These are phyloP conservation scores for Halesus radiatus DNA, from an alignment of 1,140 invertebrate genomes.

Conservation along the genomic window DNA sequence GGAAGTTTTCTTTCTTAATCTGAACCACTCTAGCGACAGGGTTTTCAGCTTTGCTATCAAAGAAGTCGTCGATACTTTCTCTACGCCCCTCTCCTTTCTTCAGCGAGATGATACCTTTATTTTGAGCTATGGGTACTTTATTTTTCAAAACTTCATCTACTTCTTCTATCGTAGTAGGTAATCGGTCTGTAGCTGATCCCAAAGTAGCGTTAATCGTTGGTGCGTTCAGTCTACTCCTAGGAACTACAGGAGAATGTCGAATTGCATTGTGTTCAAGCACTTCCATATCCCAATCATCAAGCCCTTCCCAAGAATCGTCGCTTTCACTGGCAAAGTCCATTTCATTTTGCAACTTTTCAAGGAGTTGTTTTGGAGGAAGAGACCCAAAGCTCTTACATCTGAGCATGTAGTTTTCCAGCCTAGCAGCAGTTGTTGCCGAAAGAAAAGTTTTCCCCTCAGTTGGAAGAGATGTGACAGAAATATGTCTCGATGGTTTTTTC, in stretches of 20 bases:
- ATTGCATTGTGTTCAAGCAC: slow-evolving; percentile 55
- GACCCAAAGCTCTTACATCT: slow-evolving; percentile 58
- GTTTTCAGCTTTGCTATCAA: slow-evolving; percentile 47
- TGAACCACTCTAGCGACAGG: slow-evolving; percentile 16
- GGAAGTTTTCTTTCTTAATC: slow-evolving; percentile 2
- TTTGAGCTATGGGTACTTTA: slow-evolving; percentile 10
- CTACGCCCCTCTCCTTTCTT: slow-evolving; percentile 39
- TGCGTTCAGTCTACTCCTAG: slow-evolving; percentile 29
- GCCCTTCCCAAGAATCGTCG: slow-evolving; percentile 61
- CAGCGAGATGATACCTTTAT: slow-evolving; percentile 5
- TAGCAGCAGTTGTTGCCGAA: slow-evolving; percentile 57
- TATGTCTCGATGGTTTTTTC: slow-evolving; percentile 45
- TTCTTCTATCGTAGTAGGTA: slow-evolving; percentile 42
- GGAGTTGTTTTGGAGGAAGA: slow-evolving; percentile 58
- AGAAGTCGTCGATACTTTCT: slow-evolving; percentile 55
- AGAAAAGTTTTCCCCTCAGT: slow-evolving; percentile 52
- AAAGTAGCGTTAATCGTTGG: slow-evolving; percentile 16
- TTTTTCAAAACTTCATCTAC: slow-evolving; percentile 36
- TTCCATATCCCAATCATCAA: slow-evolving; percentile 60
- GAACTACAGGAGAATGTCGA: slow-evolving; percentile 42
- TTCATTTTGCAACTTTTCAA: slow-evolving; percentile 58
- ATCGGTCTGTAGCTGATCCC: not conserved
- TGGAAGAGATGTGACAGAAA: slow-evolving; percentile 49
- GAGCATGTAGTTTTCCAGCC: slow-evolving; percentile 60
- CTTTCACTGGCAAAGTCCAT: slow-evolving; percentile 50